Base-by-base conservation (phyloP, 2,888 invertebrate species). In the Lobophora halterata region DNA sequence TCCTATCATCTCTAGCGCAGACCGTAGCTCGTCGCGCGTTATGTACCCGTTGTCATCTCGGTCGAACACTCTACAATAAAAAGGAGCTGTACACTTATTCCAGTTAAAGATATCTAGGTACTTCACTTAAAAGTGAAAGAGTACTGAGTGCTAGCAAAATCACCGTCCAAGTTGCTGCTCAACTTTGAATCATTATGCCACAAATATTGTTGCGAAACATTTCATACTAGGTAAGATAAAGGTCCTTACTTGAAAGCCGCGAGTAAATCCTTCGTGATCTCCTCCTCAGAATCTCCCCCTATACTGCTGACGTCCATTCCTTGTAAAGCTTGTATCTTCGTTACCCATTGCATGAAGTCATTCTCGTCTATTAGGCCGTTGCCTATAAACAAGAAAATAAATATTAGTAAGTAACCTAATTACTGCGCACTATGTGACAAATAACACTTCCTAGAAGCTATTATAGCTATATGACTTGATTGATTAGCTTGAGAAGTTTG, bases 1-100 rank as follows among this genome's bases (percentile, higher is more conserved):
- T 11, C 93, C 94, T 58, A 95, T 94, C 89, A 94, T 92, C 76
- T 94, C 94, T 87, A 95, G 91, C n/a, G 94, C 94, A 35, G 91
- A 88, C 63, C 92, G 90, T 26, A 94, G 80, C 75, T 94, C 94
- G 68, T 94, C 94, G 62, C 92, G 89, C 20, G 93, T 95, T 71
- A 97, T 96, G 79, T 93, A 97, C 16, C 97, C 97, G 75, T 97
- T 96, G 64, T 93, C 92, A 71, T 97, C 96, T 40, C 95, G 91
- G 85, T 97, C 96, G 73, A 97, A 96, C 33, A 95, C 96, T 71
- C 94, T 91, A 67, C 0, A 65, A 61, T 7, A 34, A 6, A 5
- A 10, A 2, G 9, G 13, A 16, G 5, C 1, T 3, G 3, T 14
- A 3, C 14, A 3, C 14, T 14, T 28, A 17, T n/a, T n/a, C n/a